Percentiles rank a stretch among this genome's conserved stretches.
phyloP scores from a whole-genome alignment of 2,113 vertebrate species.

The Saimiri boliviensis region DNA sequence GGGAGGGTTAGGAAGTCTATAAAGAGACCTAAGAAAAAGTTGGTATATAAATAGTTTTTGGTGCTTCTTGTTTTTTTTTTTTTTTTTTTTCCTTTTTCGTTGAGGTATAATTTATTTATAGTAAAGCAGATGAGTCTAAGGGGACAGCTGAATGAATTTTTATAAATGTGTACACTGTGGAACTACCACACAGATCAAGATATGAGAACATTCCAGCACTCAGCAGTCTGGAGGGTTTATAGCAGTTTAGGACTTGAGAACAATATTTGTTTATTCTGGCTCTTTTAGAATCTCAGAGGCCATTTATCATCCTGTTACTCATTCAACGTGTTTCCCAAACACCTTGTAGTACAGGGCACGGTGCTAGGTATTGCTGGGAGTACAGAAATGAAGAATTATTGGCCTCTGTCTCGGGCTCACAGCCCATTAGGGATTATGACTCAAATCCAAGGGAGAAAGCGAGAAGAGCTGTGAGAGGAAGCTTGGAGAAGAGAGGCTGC shows the following conservation, averaged over 20 bases:
- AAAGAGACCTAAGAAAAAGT: slow-evolving; percentile 28
- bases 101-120: slow-evolving; percentile 3
- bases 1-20: slow-evolving; percentile 4
- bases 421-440: not conserved
- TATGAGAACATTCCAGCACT: not conserved
- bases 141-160: not conserved
- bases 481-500: not conserved
- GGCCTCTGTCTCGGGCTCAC: not conserved
- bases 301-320: slow-evolving; percentile 16
- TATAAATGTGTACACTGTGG: not conserved
- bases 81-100: not conserved
- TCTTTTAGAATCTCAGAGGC: slow-evolving; percentile 20
- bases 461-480: not conserved
- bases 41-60: slow-evolving; percentile 18
- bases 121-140: slow-evolving; percentile 20
- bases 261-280: not conserved
- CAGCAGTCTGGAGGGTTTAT: not conserved
- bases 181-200: not conserved
- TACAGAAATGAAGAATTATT: not conserved
- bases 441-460: not conserved
- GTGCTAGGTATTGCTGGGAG: not conserved
- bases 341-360: not conserved
- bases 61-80: not conserved
- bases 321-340: not conserved
- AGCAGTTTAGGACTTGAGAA: not conserved